Percentiles rank a stretch among this genome's conserved stretches.
phyloP scores from a whole-genome alignment of 2,113 vertebrate species.

The Sylvilagus bachmani region DNA sequence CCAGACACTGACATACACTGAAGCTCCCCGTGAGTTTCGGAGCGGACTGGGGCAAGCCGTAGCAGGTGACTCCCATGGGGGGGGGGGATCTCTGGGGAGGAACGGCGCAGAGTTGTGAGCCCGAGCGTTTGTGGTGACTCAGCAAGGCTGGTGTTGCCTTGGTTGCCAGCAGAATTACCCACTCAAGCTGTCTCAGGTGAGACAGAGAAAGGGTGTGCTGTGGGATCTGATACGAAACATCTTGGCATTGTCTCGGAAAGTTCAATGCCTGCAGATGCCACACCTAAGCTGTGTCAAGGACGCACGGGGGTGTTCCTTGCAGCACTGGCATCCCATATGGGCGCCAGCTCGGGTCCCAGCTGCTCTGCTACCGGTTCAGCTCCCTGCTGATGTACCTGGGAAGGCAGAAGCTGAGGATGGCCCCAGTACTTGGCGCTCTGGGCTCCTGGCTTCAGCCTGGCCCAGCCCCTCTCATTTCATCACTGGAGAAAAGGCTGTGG shows the following conservation, averaged over 20 bases:
- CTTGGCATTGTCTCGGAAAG: slow-evolving; percentile 12
- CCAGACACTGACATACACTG: neutral
- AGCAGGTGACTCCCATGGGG: neutral
- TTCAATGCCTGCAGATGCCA: neutral
- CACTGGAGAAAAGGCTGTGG: no score
- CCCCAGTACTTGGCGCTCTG: no score
- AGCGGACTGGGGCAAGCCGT: neutral
- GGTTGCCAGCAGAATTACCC: slow-evolving; percentile 21
- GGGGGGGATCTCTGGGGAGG: neutral
- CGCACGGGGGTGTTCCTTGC: neutral
- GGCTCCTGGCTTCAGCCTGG: no score
- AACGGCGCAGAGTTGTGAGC: slow-evolving; percentile 36
- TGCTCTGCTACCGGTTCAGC: no score
- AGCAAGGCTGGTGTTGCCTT: slow-evolving; percentile 30
- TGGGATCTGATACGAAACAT: slow-evolving; percentile 28
- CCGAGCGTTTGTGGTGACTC: neutral
- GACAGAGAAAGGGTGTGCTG: neutral
- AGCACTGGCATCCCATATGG: neutral
- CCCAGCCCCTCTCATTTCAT: no score
- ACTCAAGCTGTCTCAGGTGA: neutral
- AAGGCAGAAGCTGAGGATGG: no score
- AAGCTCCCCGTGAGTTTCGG: neutral
- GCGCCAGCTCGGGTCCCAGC: no score
- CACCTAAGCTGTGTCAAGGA: neutral
- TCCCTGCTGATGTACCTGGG: no score